A percentile compares a stretch with the other conserved stretches of the same genome.
These are phyloP conservation scores for Lasioglossum malachurum DNA, from an alignment of 2,888 invertebrate genomes.

Conservation along the genomic window DNA sequence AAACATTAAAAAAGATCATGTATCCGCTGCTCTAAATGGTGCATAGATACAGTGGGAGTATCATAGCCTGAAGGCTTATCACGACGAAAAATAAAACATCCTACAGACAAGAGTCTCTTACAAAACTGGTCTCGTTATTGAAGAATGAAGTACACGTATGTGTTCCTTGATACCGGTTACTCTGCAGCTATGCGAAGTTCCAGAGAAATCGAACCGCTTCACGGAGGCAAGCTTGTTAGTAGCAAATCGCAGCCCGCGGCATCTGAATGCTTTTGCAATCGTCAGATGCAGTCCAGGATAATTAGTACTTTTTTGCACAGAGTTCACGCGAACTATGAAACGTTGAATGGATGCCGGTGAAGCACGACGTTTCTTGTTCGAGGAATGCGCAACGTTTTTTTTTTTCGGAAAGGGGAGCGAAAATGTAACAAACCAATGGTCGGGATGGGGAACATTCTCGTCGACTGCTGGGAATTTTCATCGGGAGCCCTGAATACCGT, in stretches of 20 bases:
- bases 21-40: neutral
- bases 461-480: slow-evolving; percentile 37
- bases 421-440: slow-evolving; percentile 30
- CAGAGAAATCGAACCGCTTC: slow-evolving; percentile 46
- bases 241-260: slow-evolving; percentile 19
- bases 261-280: slow-evolving; percentile 46
- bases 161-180: slow-evolving; percentile 15
- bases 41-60: neutral
- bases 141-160: neutral
- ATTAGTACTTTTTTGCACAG: slow-evolving; percentile 43
- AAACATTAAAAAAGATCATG: neutral
- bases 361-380: slow-evolving; percentile 13
- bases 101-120: neutral
- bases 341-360: slow-evolving; percentile 43
- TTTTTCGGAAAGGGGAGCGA: slow-evolving; percentile 13
- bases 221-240: slow-evolving; percentile 42
- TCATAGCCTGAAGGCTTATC: neutral
- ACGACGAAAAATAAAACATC: neutral
- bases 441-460: slow-evolving; percentile 30
- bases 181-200: slow-evolving; percentile 19
- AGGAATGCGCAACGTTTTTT: slow-evolving; percentile 26
- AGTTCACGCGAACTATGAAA: slow-evolving; percentile 16
- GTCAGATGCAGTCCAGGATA: slow-evolving; percentile 31
- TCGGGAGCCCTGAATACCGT: slow-evolving; percentile 52
- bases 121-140: slow-evolving; percentile 3